These are phyloP conservation scores for Aphidius colemani DNA, from an alignment of 2,888 invertebrate genomes.

Conservation along the genomic window DNA sequence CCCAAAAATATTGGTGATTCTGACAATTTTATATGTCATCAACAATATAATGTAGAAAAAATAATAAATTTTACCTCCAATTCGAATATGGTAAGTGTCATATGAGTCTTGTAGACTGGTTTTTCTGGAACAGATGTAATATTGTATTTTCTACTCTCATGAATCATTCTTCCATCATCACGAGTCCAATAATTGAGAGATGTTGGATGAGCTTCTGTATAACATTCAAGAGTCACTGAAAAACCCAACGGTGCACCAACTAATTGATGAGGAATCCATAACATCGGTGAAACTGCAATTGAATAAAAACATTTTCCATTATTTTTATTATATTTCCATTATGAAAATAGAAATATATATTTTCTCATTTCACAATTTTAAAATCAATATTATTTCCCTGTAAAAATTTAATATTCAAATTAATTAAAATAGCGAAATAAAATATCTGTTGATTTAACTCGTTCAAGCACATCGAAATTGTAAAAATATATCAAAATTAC, in stretches of 20 bases:
- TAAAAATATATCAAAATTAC: too few species aligned
- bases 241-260: conserved; percentile 84
- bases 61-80: conserved; percentile 60
- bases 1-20: neutral
- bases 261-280: conserved; percentile 89
- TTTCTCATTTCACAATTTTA: neutral
- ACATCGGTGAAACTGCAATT: conserved; percentile 82
- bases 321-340: neutral
- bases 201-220: conserved; percentile 88
- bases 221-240: conserved; percentile 84
- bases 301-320: neutral
- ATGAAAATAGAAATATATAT: too few species aligned
- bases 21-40: neutral
- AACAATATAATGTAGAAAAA: neutral
- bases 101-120: conserved; percentile 84
- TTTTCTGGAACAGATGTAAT: conserved; percentile 67
- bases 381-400: neutral
- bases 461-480: too few species aligned
- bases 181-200: conserved; percentile 90
- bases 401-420: too few species aligned
- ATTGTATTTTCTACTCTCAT: conserved; percentile 80
- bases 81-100: conserved; percentile 80
- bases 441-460: too few species aligned
- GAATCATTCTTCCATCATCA: conserved; percentile 87
- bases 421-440: too few species aligned